Percentiles rank a stretch among this genome's conserved stretches.
phyloP scores from a whole-genome alignment of 2,888 invertebrate genomes.

The Omphaloscelis lunosa region DNA sequence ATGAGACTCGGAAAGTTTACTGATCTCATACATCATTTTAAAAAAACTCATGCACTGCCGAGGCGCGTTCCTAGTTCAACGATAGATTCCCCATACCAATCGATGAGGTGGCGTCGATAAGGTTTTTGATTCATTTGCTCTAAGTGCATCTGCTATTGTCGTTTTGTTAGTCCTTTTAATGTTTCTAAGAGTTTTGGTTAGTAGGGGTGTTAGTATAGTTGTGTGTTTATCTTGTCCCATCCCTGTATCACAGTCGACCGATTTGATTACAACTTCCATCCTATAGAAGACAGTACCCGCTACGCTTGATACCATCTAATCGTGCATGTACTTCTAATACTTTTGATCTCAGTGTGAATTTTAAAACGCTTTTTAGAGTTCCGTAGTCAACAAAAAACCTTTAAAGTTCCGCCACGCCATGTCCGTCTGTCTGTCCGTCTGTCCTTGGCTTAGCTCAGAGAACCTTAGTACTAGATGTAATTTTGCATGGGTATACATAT shows the following conservation, averaged over 20 bases:
- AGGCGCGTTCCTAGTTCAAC: conserved; percentile 25
- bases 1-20: background rate
- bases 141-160: conserved; percentile 58
- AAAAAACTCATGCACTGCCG: background rate
- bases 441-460: no score
- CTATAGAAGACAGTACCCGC: background rate
- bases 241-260: background rate
- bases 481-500: no score
- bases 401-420: no score
- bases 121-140: conserved; percentile 70
- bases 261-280: conserved; percentile 12
- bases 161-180: conserved; percentile 49
- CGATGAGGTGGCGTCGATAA: conserved; percentile 74
- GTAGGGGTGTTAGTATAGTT: conserved; percentile 21
- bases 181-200: conserved; percentile 36
- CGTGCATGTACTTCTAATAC: background rate
- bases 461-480: no score
- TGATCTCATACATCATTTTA: conserved; percentile 26
- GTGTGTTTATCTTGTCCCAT: conserved; percentile 29
- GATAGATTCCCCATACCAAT: conserved; percentile 66
- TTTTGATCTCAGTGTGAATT: no score
- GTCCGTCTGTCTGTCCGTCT: no score
- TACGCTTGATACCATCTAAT: background rate
- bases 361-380: no score
- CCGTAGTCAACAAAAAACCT: no score